Percentiles rank a stretch among this genome's conserved stretches.
phyloP scores from a whole-genome alignment of 2,797 vertebrate species.

The Argentina silus region DNA sequence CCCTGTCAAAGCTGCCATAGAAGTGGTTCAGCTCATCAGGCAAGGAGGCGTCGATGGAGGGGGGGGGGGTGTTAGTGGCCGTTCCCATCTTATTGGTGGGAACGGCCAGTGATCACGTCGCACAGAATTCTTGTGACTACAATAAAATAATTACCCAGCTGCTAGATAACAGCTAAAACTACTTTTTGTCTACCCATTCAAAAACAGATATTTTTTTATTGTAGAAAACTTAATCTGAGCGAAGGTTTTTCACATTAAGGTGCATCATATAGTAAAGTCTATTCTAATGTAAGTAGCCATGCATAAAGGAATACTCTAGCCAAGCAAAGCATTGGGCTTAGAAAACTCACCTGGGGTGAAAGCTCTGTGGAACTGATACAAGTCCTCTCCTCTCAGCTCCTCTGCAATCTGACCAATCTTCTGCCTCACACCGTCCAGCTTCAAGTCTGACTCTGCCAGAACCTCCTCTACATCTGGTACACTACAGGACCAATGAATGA shows the following conservation, averaged over 20 bases:
- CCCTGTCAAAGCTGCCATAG: no score
- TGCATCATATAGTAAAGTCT: no score
- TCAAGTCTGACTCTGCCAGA: slow-evolving; percentile 88
- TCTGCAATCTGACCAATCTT: slow-evolving; percentile 92
- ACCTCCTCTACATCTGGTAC: slow-evolving; percentile 85
- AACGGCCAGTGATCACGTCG: slow-evolving; percentile 78
- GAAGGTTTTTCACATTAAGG: no score
- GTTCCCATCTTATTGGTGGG: slow-evolving; percentile 74
- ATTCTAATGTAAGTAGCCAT: no score
- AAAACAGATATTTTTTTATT: neutral
- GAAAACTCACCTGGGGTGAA: slow-evolving; percentile 86
- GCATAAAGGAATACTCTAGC: no score
- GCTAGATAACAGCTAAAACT: slow-evolving; percentile 73
- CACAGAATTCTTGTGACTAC: slow-evolving; percentile 68
- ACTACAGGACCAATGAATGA: slow-evolving; percentile 66
- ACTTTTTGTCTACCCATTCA: slow-evolving; percentile 64
- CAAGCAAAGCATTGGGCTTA: no score
- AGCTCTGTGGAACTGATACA: slow-evolving; percentile 93
- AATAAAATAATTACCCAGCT: slow-evolving; percentile 79
- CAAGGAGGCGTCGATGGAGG: no score
- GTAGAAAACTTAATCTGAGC: no score
- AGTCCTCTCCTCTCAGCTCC: slow-evolving; percentile 91
- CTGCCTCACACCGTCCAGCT: slow-evolving; percentile 87
- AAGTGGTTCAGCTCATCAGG: no score
- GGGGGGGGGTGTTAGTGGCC: no score